Conservation (phyloP, 2,797 vertebrate genomes). For the Gambusia yucatana region DNA sequence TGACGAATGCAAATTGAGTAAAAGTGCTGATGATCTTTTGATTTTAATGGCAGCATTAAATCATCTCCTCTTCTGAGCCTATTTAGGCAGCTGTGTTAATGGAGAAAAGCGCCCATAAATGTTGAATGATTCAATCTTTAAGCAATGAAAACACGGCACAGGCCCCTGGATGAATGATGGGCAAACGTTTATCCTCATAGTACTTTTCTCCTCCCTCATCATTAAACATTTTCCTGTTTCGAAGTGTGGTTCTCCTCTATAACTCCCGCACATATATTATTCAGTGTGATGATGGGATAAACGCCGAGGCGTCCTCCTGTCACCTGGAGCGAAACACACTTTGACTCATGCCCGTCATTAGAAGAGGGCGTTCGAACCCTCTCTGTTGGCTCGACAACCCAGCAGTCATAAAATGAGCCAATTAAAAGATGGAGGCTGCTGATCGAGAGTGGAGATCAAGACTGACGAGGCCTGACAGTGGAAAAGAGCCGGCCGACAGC, state of each 20-base stretch:
- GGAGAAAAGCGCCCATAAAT: slow-evolving; percentile 33
- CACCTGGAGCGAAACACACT: slow-evolving; percentile 51
- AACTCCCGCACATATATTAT: slow-evolving; percentile 57
- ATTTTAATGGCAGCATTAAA: slow-evolving; percentile 54
- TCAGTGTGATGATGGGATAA: slow-evolving; percentile 55
- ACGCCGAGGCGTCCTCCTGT: slow-evolving; percentile 57
- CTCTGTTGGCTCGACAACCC: slow-evolving; percentile 72
- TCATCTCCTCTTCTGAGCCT: slow-evolving; percentile 40
- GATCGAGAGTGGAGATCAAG: slow-evolving; percentile 51
- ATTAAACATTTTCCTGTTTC: slow-evolving; percentile 28
- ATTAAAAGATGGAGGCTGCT: slow-evolving; percentile 61
- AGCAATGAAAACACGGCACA: slow-evolving; percentile 22
- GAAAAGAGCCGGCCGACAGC: slow-evolving; percentile 38
- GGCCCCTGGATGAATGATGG: slow-evolving; percentile 35
- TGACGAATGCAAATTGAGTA: slow-evolving; percentile 41
- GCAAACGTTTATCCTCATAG: slow-evolving; percentile 4
- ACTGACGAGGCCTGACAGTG: slow-evolving; percentile 43
- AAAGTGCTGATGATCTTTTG: slow-evolving; percentile 39
- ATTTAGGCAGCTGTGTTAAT: slow-evolving; percentile 39
- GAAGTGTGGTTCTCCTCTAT: slow-evolving; percentile 44
- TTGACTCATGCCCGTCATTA: slow-evolving; percentile 71
- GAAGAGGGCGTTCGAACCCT: slow-evolving; percentile 43
- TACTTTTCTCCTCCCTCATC: slow-evolving; percentile 32
- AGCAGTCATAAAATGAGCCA: slow-evolving; percentile 51
- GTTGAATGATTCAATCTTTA: slow-evolving; percentile 40